Conservation (phyloP, 2,113 vertebrate species). For the Platycercus adscitus region DNA sequence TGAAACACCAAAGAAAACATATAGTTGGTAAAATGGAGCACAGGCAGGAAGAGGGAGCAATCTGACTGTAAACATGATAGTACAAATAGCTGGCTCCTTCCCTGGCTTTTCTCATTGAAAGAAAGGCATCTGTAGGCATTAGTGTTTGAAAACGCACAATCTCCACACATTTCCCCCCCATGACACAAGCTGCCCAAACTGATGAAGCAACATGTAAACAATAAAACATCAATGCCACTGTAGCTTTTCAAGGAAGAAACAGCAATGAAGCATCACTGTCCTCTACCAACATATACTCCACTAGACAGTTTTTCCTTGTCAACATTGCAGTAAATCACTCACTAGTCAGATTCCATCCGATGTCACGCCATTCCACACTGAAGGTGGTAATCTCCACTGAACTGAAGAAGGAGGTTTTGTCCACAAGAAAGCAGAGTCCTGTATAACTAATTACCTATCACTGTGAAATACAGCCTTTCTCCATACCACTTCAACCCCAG, state of each 20-base stretch:
- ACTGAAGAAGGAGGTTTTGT: neutral
- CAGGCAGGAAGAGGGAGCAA: neutral
- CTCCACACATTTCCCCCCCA: neutral
- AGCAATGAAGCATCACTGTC: conserved; percentile 16
- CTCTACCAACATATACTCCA: neutral
- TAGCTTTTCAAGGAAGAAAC: conserved; percentile 20
- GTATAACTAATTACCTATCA: neutral
- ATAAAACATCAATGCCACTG: neutral
- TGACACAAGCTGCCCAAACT: conserved; percentile 11
- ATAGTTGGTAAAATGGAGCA: neutral
- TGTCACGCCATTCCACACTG: neutral
- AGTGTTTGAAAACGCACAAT: neutral
- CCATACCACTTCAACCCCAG: neutral
- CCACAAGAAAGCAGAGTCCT: neutral
- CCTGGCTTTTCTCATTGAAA: neutral
- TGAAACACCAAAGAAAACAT: neutral
- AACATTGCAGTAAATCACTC: conserved; percentile 31
- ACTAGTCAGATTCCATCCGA: neutral
- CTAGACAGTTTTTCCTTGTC: neutral
- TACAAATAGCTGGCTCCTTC: neutral
- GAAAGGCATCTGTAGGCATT: neutral
- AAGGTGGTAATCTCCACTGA: neutral
- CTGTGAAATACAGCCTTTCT: fast-evolving
- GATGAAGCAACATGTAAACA: conserved; percentile 12
- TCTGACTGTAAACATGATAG: neutral